Evolutionary conservation across 2,888 invertebrate species (phyloP).

Genomic region (Cheilosia vulpina): DNA sequence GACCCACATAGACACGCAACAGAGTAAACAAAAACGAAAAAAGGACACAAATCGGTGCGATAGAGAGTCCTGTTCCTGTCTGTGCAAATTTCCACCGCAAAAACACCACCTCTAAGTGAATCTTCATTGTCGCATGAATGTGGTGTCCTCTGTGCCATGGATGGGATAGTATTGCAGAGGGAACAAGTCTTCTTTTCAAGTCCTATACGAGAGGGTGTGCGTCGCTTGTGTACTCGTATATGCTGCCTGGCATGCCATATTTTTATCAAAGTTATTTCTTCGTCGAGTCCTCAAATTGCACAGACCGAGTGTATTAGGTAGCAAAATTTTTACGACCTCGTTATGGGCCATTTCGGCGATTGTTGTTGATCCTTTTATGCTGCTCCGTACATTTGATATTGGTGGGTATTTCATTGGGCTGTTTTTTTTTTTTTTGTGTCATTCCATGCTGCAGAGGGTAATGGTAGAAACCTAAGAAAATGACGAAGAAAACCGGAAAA

Average conservation of each 20-base stretch:
- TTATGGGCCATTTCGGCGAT: conserved; percentile 84
- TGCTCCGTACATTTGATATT: conserved; percentile 72
- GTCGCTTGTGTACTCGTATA: conserved; percentile 33
- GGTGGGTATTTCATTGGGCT: conserved; percentile 65
- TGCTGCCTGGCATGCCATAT: conserved; percentile 71
- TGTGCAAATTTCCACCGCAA: conserved; percentile 64
- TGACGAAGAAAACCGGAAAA: conserved; percentile 55
- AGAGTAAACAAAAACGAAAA: conserved; percentile 27
- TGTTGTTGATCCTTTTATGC: conserved; percentile 84
- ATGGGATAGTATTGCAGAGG: conserved; percentile 19
- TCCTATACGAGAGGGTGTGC: conserved; percentile 43
- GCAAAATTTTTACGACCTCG: conserved; percentile 84
- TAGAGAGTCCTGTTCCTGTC: conserved; percentile 56
- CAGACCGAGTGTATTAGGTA: conserved; percentile 83
- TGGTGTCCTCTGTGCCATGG: conserved; percentile 36
- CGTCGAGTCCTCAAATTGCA: conserved; percentile 80
- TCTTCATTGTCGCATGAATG: conserved; percentile 67
- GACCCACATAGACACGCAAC: conserved; percentile 40
- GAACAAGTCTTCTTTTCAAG: conserved; percentile 20
- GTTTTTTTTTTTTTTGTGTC: conserved; percentile 13
- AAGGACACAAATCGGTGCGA: conserved; percentile 50
- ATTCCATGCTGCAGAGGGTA: conserved; percentile 43
- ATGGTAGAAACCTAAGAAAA: conserved; percentile 46
- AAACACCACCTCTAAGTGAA: conserved; percentile 73
- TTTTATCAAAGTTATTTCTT: conserved; percentile 75